Conservation (phyloP, 1,140 invertebrate genomes). For the Nasonia giraulti region DNA sequence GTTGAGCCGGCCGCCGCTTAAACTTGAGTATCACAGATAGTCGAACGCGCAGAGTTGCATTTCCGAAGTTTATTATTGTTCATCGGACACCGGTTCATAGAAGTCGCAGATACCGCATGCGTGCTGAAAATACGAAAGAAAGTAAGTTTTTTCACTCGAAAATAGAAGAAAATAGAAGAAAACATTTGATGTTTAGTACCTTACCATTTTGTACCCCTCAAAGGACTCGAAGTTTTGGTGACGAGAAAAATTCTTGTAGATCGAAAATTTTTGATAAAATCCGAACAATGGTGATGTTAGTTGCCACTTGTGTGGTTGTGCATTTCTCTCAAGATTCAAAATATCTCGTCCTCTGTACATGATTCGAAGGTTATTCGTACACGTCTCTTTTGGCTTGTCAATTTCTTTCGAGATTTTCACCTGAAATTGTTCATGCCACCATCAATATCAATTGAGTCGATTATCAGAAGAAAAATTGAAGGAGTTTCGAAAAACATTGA, state of each 20-base stretch:
- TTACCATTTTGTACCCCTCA: conserved; percentile 41
- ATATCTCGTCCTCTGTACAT: conserved; percentile 31
- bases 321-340: conserved; percentile 40
- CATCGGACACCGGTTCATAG: background rate
- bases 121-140: background rate
- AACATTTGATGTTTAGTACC: background rate
- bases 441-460: background rate
- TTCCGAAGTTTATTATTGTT: background rate
- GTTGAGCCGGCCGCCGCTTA: conserved; percentile 33
- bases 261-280: background rate
- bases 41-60: conserved; percentile 11
- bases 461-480: too few species aligned
- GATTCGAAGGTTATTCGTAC: conserved; percentile 3
- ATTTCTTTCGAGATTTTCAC: background rate
- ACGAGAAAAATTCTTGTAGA: conserved; percentile 6
- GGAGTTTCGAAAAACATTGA: too few species aligned
- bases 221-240: background rate
- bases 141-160: background rate
- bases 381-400: background rate
- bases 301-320: conserved; percentile 35
- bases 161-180: background rate
- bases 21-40: conserved; percentile 25
- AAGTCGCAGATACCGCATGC: conserved; percentile 16
- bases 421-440: background rate
- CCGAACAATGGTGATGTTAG: conserved; percentile 13